phyloP scores from a whole-genome alignment of 2,888 invertebrate genomes.

The Aleiodes alternator region DNA sequence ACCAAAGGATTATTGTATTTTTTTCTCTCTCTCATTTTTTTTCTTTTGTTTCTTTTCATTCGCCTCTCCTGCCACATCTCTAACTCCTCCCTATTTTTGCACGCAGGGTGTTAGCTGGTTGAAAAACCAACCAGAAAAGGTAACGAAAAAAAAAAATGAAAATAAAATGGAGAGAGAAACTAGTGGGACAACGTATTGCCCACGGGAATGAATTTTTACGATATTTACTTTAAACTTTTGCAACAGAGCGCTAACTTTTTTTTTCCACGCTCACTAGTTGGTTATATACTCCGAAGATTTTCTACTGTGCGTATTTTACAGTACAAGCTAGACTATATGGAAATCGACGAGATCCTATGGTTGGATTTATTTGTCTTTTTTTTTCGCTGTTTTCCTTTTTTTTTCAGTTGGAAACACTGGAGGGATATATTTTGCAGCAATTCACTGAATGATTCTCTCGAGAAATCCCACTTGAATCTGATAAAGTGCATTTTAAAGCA shows the following conservation, averaged over 20 bases:
- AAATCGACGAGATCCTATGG: slow-evolving; percentile 21
- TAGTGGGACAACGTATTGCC: slow-evolving; percentile 51
- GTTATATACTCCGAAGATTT: slow-evolving; percentile 17
- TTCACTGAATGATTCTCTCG: too few relatives aligned
- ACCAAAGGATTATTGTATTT: slow-evolving; percentile 41
- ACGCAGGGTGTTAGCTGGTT: slow-evolving; percentile 27
- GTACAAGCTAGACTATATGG: slow-evolving; percentile 30
- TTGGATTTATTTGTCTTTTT: slow-evolving; percentile 12
- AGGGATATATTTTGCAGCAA: not conserved
- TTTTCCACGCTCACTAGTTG: slow-evolving; percentile 45
- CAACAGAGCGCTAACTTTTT: slow-evolving; percentile 53
- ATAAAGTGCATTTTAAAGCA: too few relatives aligned
- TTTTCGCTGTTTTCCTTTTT: not conserved
- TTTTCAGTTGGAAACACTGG: not conserved
- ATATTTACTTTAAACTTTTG: slow-evolving; percentile 61
- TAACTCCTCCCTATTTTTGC: slow-evolving; percentile 15
- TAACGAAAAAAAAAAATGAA: not conserved
- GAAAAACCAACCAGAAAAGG: slow-evolving; percentile 6
- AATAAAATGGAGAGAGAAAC: not conserved
- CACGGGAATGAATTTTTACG: slow-evolving; percentile 58
- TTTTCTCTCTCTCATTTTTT: not conserved
- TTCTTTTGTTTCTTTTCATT: not conserved
- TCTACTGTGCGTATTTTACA: slow-evolving; percentile 23
- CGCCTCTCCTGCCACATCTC: slow-evolving; percentile 1
- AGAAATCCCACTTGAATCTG: too few relatives aligned